Base-by-base conservation (phyloP, 2,888 invertebrate genomes). In the Agriotes lineatus region DNA sequence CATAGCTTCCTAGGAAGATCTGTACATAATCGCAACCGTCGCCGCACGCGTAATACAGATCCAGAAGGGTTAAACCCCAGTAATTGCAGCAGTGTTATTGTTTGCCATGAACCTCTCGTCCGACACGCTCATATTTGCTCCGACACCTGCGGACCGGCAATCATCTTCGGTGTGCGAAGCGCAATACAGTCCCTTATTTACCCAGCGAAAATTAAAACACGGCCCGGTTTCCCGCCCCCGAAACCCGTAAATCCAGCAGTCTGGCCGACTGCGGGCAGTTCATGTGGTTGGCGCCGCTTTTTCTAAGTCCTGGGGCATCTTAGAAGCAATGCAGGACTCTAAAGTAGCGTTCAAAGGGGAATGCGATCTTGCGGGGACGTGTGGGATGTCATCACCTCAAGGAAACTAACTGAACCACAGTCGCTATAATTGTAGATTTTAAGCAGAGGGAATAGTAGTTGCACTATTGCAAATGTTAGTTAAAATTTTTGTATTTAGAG, bases 401-500 rank as follows among this genome's bases (percentile, higher is more conserved):
- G 76, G 75, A 79, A 81, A 80, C 80, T 80, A 80, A 80, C 80
- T 78, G 79, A 81, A 81, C 79, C n/a, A n/a, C n/a, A n/a, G n/a
- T n/a, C n/a, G n/a, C n/a, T n/a, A n/a, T n/a, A n/a, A n/a, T n/a
- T n/a, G n/a, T n/a, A n/a, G n/a, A n/a, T n/a, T n/a, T n/a, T n/a
- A n/a, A n/a, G n/a, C n/a, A n/a, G n/a, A n/a, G n/a, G n/a, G n/a
- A n/a, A n/a, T n/a, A n/a, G n/a, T n/a, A n/a, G n/a, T n/a, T n/a
- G n/a, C n/a, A n/a, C n/a, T n/a, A n/a, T n/a, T n/a, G n/a, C n/a
- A n/a, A n/a, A n/a, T n/a, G n/a, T n/a, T n/a, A n/a, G n/a, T n/a
- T n/a, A n/a, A n/a, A n/a, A n/a, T n/a, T n/a, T n/a, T n/a, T n/a
- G n/a, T n/a, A n/a, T n/a, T n/a, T n/a, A n/a, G n/a, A n/a, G n/a